Percentiles rank a stretch among this genome's conserved stretches.
Evolutionary conservation across 2,113 vertebrate genomes (phyloP).

Genomic region (Macquaria australasica): DNA sequence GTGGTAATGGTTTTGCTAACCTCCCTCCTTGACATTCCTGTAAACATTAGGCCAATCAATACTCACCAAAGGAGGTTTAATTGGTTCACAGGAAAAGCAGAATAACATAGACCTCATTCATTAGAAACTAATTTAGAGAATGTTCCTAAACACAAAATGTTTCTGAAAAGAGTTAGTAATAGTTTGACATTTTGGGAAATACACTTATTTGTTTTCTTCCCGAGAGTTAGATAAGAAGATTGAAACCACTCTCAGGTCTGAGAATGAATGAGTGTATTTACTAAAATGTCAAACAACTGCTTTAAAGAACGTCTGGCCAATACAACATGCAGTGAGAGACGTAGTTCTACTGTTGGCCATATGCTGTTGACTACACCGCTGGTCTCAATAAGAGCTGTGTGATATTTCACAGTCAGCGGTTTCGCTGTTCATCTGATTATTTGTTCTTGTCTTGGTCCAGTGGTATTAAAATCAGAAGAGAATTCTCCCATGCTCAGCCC

Average conservation of each 20-base stretch:
- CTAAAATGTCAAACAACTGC: not conserved
- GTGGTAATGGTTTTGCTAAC: not conserved
- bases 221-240: not conserved
- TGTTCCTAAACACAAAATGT: not conserved
- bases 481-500: constrained; percentile 22
- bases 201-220: not conserved
- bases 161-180: not conserved
- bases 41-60: not conserved
- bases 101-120: not conserved
- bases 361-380: not conserved
- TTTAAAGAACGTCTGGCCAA: not conserved
- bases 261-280: not conserved
- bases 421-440: constrained; percentile 26
- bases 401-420: constrained; percentile 4
- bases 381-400: not conserved
- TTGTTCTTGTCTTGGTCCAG: constrained; percentile 42
- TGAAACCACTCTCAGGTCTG: not conserved
- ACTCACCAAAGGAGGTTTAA: constrained; percentile 1
- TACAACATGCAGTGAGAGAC: not conserved
- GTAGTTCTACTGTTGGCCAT: not conserved
- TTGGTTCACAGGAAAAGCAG: not conserved
- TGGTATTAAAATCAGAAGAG: constrained; percentile 34
- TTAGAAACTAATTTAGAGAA: not conserved
- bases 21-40: not conserved
- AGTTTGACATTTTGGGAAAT: not conserved